phyloP scores from a whole-genome alignment of 1,140 invertebrate species.

The Drosophila melanogaster region DNA sequence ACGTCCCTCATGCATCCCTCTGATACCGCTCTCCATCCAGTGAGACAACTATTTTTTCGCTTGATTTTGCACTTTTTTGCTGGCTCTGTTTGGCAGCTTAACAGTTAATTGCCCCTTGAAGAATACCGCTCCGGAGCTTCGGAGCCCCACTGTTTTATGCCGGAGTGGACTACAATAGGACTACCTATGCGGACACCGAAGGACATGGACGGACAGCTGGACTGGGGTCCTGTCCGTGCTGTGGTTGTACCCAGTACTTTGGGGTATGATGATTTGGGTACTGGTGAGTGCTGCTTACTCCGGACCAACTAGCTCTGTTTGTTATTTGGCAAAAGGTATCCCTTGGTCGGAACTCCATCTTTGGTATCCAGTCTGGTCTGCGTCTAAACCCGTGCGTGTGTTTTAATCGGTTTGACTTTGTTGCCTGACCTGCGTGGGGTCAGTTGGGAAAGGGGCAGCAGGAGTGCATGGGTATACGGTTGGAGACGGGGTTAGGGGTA shows the following conservation, averaged over 20 bases:
- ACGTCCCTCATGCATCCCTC: conserved; percentile 39
- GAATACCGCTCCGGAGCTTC: conserved; percentile 56
- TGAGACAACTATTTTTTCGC: conserved; percentile 59
- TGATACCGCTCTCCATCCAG: conserved; percentile 4
- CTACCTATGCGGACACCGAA: conserved; percentile 59
- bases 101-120: conserved; percentile 80
- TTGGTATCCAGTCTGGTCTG: conserved; percentile 1
- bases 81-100: conserved; percentile 55
- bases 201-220: conserved; percentile 39
- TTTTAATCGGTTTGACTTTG: conserved; percentile 81
- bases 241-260: conserved; percentile 1
- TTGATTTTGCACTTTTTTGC: conserved; percentile 51
- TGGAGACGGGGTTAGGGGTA: conserved; percentile 5
- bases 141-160: neutral
- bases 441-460: conserved; percentile 16
- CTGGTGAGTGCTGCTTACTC: no score
- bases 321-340: neutral
- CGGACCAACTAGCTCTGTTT: no score
- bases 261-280: no score
- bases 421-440: conserved; percentile 61
- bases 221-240: conserved; percentile 5
- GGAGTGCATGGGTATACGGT: conserved; percentile 8
- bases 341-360: neutral
- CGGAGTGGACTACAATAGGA: conserved; percentile 21
- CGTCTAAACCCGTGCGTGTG: conserved; percentile 45